phyloP scores from a whole-genome alignment of 2,113 vertebrate genomes.

The Morone chrysops region DNA sequence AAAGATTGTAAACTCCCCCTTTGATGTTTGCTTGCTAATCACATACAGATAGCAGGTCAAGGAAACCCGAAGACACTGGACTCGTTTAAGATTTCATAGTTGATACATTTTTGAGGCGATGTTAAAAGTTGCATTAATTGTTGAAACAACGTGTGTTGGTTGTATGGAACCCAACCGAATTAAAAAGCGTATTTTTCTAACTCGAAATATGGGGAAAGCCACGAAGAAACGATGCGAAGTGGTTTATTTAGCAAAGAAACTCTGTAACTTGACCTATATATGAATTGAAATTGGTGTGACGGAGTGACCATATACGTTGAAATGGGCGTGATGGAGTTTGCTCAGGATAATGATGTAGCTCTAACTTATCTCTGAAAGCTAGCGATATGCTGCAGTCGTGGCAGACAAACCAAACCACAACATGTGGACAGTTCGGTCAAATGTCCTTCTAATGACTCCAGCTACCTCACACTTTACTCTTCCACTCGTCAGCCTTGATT shows the following conservation, averaged over 20 bases:
- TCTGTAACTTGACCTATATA: neutral
- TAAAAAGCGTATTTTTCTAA: neutral
- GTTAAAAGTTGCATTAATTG: neutral
- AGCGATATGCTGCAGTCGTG: slow-evolving; percentile 55
- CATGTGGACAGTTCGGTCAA: neutral
- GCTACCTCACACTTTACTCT: fast-evolving
- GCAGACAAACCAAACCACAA: slow-evolving; percentile 37
- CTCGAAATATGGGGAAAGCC: neutral
- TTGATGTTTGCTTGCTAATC: neutral
- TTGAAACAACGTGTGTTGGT: neutral
- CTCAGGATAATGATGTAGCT: neutral
- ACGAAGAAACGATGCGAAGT: neutral
- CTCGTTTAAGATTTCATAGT: neutral
- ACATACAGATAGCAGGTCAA: neutral
- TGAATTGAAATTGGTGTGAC: neutral
- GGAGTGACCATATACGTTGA: neutral
- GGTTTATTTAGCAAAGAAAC: neutral
- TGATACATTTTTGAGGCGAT: neutral
- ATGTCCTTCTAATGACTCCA: too few relatives aligned
- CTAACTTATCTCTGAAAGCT: neutral
- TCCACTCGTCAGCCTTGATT: fast-evolving
- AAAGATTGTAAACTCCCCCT: fast-evolving
- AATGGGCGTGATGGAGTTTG: neutral
- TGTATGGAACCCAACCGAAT: neutral
- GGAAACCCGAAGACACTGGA: fast-evolving